A percentile compares a stretch with the other conserved stretches of the same genome.
Evolutionary conservation across 1,140 invertebrate species (phyloP).

Genomic region (Scylla paramamosain): DNA sequence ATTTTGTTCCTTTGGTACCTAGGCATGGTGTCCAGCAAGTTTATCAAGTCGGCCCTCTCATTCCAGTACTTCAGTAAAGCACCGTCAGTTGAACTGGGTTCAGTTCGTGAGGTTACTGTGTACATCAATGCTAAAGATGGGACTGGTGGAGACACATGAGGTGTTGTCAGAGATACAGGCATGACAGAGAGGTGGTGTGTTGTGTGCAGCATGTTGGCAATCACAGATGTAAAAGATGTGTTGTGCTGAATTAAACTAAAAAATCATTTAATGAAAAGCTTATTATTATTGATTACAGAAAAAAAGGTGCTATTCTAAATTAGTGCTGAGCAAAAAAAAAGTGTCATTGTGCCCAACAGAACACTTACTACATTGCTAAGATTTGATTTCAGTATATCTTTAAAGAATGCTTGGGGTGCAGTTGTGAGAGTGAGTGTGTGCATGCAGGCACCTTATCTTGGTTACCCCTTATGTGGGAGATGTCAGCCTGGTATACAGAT

Average conservation of each 20-base stretch:
- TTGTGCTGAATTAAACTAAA: background rate
- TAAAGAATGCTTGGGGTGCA: no score
- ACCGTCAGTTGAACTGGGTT: background rate
- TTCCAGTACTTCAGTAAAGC: slow-evolving; percentile 35
- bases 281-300: background rate
- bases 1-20: slow-evolving; percentile 64
- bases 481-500: no score
- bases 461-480: no score
- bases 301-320: background rate
- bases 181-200: background rate
- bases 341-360: no score
- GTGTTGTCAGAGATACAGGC: background rate
- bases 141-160: background rate
- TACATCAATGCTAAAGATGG: slow-evolving; percentile 46
- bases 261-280: background rate
- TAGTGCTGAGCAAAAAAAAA: no score
- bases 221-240: background rate
- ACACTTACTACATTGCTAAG: no score
- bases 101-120: slow-evolving; percentile 53
- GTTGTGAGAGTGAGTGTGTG: no score
- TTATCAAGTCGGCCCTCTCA: slow-evolving; percentile 8
- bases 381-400: no score
- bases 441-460: no score
- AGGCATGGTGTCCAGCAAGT: slow-evolving; percentile 49
- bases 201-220: background rate